Evolutionary conservation across 2,113 vertebrate genomes (phyloP).

Genomic region (Epinephelus lanceolatus): DNA sequence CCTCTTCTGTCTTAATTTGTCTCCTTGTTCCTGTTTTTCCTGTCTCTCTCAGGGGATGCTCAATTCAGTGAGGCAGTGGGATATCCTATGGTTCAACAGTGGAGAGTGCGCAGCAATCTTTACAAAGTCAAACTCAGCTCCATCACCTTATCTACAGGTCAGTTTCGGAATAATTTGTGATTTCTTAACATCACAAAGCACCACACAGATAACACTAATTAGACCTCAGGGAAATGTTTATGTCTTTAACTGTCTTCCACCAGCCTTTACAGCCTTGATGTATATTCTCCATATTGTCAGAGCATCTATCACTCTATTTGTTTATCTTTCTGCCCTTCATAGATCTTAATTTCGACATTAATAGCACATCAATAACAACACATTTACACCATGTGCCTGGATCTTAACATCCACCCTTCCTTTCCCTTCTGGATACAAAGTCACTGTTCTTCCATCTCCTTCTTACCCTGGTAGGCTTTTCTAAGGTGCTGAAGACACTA

Average conservation of each 20-base stretch:
- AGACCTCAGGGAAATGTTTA: not conserved
- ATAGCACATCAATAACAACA: not conserved
- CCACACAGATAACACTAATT: not conserved
- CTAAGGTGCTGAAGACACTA: conserved; percentile 94
- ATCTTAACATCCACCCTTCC: not conserved
- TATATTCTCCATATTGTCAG: not conserved
- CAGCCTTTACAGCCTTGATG: not conserved
- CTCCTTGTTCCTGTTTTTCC: not conserved
- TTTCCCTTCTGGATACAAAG: not conserved
- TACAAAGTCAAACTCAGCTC: conserved; percentile 97
- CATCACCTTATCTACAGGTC: conserved; percentile 96
- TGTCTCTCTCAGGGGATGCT: conserved; percentile 87
- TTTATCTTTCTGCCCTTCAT: not conserved
- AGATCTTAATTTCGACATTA: not conserved
- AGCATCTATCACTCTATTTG: not conserved
- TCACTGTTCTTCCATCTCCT: conserved; percentile 2
- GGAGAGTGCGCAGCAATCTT: conserved; percentile 96
- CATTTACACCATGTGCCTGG: not conserved
- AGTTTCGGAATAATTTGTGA: conserved; percentile 17
- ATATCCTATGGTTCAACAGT: conserved; percentile 98
- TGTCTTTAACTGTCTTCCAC: no score
- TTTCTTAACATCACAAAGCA: not conserved
- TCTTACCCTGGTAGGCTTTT: conserved; percentile 86
- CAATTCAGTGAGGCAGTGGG: conserved; percentile 95
- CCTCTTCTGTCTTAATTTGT: conserved; percentile 1